Evolutionary conservation across 2,113 vertebrate species (phyloP), one percentile per base, ranked within the genome.

Genomic region (pig (Sus scrofa)): DNA sequence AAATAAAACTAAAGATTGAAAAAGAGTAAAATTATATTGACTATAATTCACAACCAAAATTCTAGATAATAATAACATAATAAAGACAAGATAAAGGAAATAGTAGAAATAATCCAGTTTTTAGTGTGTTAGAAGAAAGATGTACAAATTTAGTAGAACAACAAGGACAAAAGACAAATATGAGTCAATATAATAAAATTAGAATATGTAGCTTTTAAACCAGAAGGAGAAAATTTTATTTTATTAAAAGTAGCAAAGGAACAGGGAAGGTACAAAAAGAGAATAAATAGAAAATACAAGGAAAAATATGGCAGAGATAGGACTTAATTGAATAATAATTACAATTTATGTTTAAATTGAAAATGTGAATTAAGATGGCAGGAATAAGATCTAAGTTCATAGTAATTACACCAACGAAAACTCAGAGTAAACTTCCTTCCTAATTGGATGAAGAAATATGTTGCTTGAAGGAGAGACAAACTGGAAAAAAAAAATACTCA

Each of bases 311-410:
- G 8, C 20, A 84, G 65, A 84, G 62, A 84, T 79, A 34, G 67
- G 30, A 67, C n/a, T 86, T 89, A 94, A 77, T 92, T 89, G 73
- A 19, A 39, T 22, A 83, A 54, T 50, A 74, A 70, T 92, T 32
- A 26, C 24, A 27, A 89, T 65, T 96, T 74, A 92, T 10, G 22
- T 74, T 96, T 58, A 79, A 89, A 70, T 74, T 34, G 22, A 83
- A 90, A 87, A 63, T 32, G 1, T 77, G 75, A 79, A 70, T 87
- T 70, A 71, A 73, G 24, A 85, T 75, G 63, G 32, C 32, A 94
- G 52, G 74, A 94, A 79, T 90, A 90, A 94, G 58, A 60, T 63
- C 32, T 63, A 94, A 75, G 89, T 88, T 74, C 39, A 85, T 63
- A 75, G 12, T 89, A 75, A 95, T 84, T 60, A 58, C 1, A 85